Percentiles rank a stretch among this genome's conserved stretches.
Conservation (phyloP, 2,888 invertebrate species). For the Ormia ochracea region DNA sequence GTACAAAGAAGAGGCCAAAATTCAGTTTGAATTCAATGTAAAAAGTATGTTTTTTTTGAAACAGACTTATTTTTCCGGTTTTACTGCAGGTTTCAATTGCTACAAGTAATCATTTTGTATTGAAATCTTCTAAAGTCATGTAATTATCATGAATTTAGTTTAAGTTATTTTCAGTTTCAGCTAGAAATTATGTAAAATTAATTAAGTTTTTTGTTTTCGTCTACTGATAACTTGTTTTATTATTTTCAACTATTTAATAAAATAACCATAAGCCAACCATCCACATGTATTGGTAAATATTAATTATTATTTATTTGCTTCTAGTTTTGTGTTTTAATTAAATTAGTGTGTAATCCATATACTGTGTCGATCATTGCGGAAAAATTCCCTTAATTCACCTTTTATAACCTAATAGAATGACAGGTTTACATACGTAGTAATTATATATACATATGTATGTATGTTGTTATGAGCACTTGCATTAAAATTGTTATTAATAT, state of each 20-base stretch:
- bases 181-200: neutral
- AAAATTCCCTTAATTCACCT: constrained; percentile 4
- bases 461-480: too few species aligned
- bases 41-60: too few species aligned
- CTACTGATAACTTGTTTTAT: constrained; percentile 45
- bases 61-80: too few species aligned
- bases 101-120: too few species aligned
- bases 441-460: too few species aligned
- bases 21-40: too few species aligned
- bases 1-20: too few species aligned
- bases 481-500: too few species aligned
- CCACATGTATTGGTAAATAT: neutral
- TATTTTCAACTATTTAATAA: constrained; percentile 36
- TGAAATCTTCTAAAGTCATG: too few species aligned
- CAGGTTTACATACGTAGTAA: too few species aligned
- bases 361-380: constrained; percentile 8
- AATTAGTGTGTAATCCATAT: constrained; percentile 27
- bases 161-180: neutral
- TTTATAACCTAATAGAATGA: constrained; percentile 46
- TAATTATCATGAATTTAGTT: neutral
- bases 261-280: constrained; percentile 13
- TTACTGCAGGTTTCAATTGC: too few species aligned
- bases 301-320: constrained; percentile 37
- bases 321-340: constrained; percentile 21
- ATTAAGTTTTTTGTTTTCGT: constrained; percentile 7